Base-by-base conservation (phyloP, 2,888 invertebrate genomes). In the Volucella inanis region DNA sequence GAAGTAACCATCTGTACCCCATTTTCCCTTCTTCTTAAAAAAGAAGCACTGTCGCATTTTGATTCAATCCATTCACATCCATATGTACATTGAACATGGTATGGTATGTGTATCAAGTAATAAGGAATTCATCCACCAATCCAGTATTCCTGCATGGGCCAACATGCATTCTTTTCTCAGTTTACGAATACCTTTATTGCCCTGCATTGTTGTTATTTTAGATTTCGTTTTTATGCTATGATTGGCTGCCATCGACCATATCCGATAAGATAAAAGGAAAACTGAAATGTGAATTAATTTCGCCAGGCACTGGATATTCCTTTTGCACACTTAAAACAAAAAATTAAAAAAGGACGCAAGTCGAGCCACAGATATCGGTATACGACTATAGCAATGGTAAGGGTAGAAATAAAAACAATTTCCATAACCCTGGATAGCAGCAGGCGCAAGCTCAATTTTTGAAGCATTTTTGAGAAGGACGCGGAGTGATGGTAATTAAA, bases 381-480 rank as follows among this genome's bases (percentile, higher is more conserved):
- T 47, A 55, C 45, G 39, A 1, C 45, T 61, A 39, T 68, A 62
- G 15, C 12, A 22, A 1, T 61, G 47, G 39, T 18, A 12, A 67
- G 39, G 31, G 54, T 49, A n/a, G 22, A 59, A 52, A 45, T 55
- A 71, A 70, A 64, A 84, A 84, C 71, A 84, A 80, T 84, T 79
- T 84, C 80, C 79, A 84, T 80, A 84, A 80, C 75, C 75, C 47
- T 59, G 70, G 64, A 59, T 70, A 65, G 54, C 79, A 84, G 70
- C 68, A 84, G 84, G 84, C 84, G 75, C 84, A 84, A 75, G 79
- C 84, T 84, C 79, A 54, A 84, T 75, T 79, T 84, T 65, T 75
- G 50, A 70, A 79, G 67, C 70, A 84, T 75, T 84, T 75, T 71
- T 59, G 41, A 70, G 54, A 77, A 71, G 47, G 68, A 18, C 15